Conservation (phyloP, 1,140 invertebrate species). For the Diorhabda elongata region DNA sequence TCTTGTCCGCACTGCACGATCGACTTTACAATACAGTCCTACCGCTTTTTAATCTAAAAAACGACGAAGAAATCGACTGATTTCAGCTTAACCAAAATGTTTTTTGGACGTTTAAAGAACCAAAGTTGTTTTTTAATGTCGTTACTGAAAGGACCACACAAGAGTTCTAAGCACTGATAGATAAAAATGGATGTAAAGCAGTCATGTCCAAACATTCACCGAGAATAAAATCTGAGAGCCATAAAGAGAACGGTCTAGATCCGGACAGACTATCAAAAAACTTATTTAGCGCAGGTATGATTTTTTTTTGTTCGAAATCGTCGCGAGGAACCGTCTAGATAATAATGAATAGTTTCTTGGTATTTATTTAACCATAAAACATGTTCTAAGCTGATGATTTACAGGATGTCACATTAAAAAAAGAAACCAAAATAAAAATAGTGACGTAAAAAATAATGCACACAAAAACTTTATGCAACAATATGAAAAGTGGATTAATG, state of each 20-base stretch:
- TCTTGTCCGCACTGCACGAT: background rate
- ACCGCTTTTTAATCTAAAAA: conserved; percentile 7
- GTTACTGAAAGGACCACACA: conserved; percentile 22
- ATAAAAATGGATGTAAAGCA: conserved; percentile 22
- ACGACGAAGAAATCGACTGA: conserved; percentile 1
- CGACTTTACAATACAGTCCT: conserved; percentile 8
- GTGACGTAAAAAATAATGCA: no score
- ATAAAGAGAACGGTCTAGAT: conserved; percentile 22
- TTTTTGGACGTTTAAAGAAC: conserved; percentile 11
- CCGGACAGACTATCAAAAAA: conserved; percentile 10
- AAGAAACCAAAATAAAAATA: no score
- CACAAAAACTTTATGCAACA: no score
- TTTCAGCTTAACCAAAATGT: conserved; percentile 11
- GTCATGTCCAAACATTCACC: conserved; percentile 25
- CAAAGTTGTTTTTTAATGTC: conserved; percentile 4
- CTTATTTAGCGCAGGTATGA: conserved; percentile 7
- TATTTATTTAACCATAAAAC: no score
- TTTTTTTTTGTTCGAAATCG: background rate
- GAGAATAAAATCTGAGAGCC: conserved; percentile 6
- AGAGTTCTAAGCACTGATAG: conserved; percentile 25
- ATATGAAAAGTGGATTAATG: no score
- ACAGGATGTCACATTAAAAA: no score
- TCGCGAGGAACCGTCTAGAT: background rate
- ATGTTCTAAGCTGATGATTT: no score
- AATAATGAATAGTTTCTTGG: no score